Conservation (phyloP, 1,140 invertebrate species). For the Cryptotermes secundus region DNA sequence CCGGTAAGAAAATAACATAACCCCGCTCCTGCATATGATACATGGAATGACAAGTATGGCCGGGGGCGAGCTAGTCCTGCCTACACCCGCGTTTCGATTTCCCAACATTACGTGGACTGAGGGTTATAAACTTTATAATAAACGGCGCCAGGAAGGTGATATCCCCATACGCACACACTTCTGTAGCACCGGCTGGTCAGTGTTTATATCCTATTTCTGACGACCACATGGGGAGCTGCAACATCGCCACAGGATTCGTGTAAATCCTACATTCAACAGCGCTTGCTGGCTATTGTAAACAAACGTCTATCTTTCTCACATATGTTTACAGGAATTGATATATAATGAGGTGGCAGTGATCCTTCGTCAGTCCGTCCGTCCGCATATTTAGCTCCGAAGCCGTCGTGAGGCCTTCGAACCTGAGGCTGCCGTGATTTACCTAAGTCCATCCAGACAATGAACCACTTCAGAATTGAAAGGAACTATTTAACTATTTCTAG, state of each 20-base stretch:
- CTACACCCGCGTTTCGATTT: not conserved
- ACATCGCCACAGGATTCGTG: not conserved
- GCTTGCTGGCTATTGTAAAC: not conserved
- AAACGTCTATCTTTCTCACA: not conserved
- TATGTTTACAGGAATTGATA: not conserved
- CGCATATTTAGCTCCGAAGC: too few relatives aligned
- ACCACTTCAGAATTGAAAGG: too few relatives aligned
- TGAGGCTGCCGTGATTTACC: too few relatives aligned
- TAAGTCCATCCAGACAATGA: too few relatives aligned
- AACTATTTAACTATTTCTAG: too few relatives aligned
- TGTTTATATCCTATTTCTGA: not conserved
- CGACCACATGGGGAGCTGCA: not conserved
- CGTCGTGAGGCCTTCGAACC: too few relatives aligned
- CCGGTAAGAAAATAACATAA: not conserved
- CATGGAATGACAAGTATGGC: not conserved
- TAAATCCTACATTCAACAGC: not conserved
- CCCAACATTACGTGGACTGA: not conserved
- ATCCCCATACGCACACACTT: not conserved
- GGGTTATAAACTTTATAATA: too few relatives aligned
- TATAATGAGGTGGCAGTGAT: too few relatives aligned
- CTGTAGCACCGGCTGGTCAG: not conserved
- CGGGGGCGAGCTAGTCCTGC: not conserved
- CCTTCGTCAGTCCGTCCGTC: too few relatives aligned
- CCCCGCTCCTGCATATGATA: not conserved
- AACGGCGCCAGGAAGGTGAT: too few relatives aligned